Evolutionary conservation across 2,888 invertebrate species (phyloP), one percentile per base, ranked within the genome.

Genomic region (Lasioglossum pauxillum): DNA sequence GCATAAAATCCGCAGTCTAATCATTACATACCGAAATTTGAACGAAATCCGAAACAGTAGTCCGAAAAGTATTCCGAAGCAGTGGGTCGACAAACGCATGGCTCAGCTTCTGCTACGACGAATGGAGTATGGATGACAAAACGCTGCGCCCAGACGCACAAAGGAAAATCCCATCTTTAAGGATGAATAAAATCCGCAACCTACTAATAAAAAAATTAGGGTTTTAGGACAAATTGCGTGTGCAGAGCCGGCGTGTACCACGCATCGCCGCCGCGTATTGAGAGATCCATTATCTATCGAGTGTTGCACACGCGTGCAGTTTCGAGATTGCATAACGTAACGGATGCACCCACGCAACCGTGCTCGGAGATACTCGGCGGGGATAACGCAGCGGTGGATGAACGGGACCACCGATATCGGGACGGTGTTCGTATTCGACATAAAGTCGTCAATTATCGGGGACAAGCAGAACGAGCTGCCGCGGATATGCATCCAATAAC

Each of bases 341-440:
- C 83, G 84, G 84, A 85, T 75, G 82, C 74, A 75, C 88, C 88
- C 85, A 85, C 82, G 83, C 86, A 75, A 53, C 49, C n/a, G 71
- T 60, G 14, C 38, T 38, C 53, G 38, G 53, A 74, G 86, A 82
- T 80, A 44, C 72, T 79, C 75, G 71, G 75, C 67, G 64, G 53
- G 83, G 85, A 86, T 88, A 86, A 84, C 82, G 74, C 46, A 53
- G 76, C 49, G 49, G 71, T 35, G 76, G 82, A 82, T 80, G 88
- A 85, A 84, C 88, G 79, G 88, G 84, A 88, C 88, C 87, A 80
- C 82, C 84, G 80, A 85, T 88, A 88, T 83, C 80, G 82, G 77
- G 4, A 41, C 76, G 71, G 64, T 64, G 80, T 64, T 87, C 53
- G 78, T 81, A 77, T 80, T 69, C 75, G 82, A 74, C 75, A 83